These are phyloP conservation scores for Neolamprologus caudopunctatus DNA, from an alignment of 2,113 vertebrate genomes.

Conservation along the genomic window DNA sequence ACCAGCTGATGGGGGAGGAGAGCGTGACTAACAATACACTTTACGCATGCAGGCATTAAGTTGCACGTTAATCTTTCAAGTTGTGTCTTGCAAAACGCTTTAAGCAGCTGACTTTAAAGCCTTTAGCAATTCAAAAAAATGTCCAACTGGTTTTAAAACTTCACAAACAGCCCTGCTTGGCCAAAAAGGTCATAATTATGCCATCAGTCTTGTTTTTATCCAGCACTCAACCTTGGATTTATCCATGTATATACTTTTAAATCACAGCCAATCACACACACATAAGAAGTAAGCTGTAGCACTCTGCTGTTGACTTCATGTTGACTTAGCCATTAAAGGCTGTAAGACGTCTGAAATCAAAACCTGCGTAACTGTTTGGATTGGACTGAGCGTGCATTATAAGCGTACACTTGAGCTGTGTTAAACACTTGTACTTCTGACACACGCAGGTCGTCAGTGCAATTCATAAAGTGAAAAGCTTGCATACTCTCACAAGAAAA, in stretches of 20 bases:
- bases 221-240: background rate
- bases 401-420: constrained; percentile 42
- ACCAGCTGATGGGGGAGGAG: background rate
- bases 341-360: constrained; percentile 55
- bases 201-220: background rate
- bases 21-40: background rate
- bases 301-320: constrained; percentile 46
- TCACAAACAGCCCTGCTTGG: background rate
- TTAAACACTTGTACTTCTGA: constrained; percentile 38
- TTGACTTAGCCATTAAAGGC: constrained; percentile 64
- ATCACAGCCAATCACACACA: constrained; percentile 3
- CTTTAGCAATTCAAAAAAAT: background rate
- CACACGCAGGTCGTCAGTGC: background rate
- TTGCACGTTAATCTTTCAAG: background rate
- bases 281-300: constrained; percentile 22
- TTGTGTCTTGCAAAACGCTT: constrained; percentile 15
- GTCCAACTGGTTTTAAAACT: background rate
- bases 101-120: background rate
- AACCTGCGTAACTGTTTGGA: constrained; percentile 41
- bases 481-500: background rate
- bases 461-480: background rate
- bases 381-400: constrained; percentile 36
- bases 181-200: background rate
- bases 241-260: background rate
- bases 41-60: background rate